Percentiles rank a stretch among this genome's conserved stretches.
Conservation (phyloP, 35 echinoderm and acorn worm genomes). For the Apostichopus japonicus region DNA sequence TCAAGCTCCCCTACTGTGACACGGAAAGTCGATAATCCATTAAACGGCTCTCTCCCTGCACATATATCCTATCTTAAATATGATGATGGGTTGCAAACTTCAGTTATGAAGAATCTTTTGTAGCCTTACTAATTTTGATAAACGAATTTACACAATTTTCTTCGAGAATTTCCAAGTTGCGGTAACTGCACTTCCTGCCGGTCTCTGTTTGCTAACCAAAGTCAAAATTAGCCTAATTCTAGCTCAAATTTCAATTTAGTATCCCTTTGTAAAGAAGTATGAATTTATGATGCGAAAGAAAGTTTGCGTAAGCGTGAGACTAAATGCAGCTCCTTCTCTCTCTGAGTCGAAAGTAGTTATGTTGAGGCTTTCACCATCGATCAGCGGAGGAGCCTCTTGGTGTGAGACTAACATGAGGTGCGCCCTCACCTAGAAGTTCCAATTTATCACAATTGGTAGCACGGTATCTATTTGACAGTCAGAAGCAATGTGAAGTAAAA, state of each 20-base stretch:
- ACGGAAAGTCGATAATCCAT: no score
- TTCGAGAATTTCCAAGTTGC: background rate
- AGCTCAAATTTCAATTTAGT: constrained; percentile 12
- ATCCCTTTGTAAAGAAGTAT: background rate
- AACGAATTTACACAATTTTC: background rate
- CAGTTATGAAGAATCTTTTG: background rate
- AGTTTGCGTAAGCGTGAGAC: constrained; percentile 24
- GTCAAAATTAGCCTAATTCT: constrained; percentile 21
- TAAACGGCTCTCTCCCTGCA: no score
- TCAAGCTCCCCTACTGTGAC: no score
- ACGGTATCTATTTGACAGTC: no score
- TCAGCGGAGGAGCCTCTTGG: background rate
- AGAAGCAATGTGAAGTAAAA: no score
- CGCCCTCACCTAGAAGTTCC: background rate
- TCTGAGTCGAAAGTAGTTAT: background rate
- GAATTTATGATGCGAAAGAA: constrained; percentile 13
- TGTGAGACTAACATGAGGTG: background rate
- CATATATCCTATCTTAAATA: no score
- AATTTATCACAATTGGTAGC: no score
- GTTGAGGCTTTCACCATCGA: background rate
- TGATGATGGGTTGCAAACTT: background rate
- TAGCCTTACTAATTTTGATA: background rate
- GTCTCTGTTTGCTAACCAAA: background rate
- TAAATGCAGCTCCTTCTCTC: background rate
- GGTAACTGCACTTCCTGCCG: background rate